Evolutionary conservation across 2,797 vertebrate genomes (phyloP), one percentile per base, ranked within the genome.

Genomic region (Pagetopsis macropterus): DNA sequence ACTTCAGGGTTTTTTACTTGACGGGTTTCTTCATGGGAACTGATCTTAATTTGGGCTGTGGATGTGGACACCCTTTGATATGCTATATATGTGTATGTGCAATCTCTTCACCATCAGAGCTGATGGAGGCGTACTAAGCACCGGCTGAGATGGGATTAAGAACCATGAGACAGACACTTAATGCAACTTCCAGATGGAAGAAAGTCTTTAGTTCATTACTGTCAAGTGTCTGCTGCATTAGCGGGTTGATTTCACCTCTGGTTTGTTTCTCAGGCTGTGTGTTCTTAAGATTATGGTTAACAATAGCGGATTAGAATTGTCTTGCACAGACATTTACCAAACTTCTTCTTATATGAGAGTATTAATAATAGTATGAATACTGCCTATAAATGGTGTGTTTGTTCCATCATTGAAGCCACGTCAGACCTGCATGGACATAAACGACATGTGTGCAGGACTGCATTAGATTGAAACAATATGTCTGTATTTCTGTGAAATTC

Each of bases 171-270:
- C 70, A 72, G 80, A 82, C 79, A 62, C 46, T 79, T 93, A 87
- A 93, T 91, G 86, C 48, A 86, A 71, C 72, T 84, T 88, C 90
- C 94, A 94, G 91, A 93, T 92, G 92, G 85, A 72, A 61, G 37
- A 65, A 70, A 78, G 74, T 88, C 84, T 89, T 87, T 73, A 76
- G 71, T 84, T 83, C 82, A 88, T 89, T 88, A 85, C 82, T 85
- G 87, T 89, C 84, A 82, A 84, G 79, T 79, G 75, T 77, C 84
- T 75, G 77, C 75, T 85, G 72, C 64, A 79, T 87, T 82, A 86
- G 71, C 49, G 61, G 65, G 13, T 59, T 68, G 77, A 87, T 86
- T 93, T 85, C 75, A 84, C 79, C 71, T 86, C 82, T 91, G 88
- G 68, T 86, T 90, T 87, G 84, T 85, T 74, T 91, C 87, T 88